A percentile compares a stretch with the other conserved stretches of the same genome.
phyloP scores from a whole-genome alignment of 2,888 invertebrate genomes.

The Lochmaea capreae region DNA sequence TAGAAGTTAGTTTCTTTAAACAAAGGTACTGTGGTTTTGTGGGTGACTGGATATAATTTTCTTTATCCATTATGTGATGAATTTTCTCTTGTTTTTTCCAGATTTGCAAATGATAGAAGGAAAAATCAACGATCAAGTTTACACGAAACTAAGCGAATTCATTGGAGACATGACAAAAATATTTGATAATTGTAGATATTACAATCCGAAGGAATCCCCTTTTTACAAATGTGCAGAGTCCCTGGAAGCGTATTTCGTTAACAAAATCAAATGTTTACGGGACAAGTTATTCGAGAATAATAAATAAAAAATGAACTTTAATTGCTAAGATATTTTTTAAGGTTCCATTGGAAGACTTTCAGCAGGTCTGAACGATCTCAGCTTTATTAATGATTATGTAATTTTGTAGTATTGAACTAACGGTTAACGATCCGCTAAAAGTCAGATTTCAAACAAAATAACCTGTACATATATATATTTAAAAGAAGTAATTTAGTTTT shows the following conservation, averaged over 20 bases:
- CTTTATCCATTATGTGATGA: background rate
- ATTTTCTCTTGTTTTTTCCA: conserved; percentile 65
- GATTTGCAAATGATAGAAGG: conserved; percentile 94
- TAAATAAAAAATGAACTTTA: conserved; percentile 2
- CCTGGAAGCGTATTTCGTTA: conserved; percentile 94
- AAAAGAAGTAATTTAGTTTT: conserved; percentile 36
- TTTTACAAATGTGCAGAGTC: conserved; percentile 97
- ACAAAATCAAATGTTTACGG: conserved; percentile 89
- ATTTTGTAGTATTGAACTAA: conserved; percentile 36
- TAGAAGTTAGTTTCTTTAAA: no score
- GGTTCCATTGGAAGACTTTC: conserved; percentile 47
- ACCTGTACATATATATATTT: conserved; percentile 28
- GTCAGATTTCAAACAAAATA: conserved; percentile 42
- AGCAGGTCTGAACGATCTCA: conserved; percentile 57
- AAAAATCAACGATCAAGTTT: conserved; percentile 84
- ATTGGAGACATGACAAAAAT: conserved; percentile 98
- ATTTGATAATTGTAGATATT: conserved; percentile 98
- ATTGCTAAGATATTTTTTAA: conserved; percentile 42
- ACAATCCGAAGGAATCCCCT: conserved; percentile 94
- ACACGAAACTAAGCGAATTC: conserved; percentile 92
- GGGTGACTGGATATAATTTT: no score
- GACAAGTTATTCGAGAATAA: conserved; percentile 81
- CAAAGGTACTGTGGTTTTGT: no score
- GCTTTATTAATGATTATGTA: conserved; percentile 43
- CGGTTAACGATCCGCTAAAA: conserved; percentile 47